Evolutionary conservation across 2,797 vertebrate species (phyloP).

Genomic region (Phalloptychus januarius): DNA sequence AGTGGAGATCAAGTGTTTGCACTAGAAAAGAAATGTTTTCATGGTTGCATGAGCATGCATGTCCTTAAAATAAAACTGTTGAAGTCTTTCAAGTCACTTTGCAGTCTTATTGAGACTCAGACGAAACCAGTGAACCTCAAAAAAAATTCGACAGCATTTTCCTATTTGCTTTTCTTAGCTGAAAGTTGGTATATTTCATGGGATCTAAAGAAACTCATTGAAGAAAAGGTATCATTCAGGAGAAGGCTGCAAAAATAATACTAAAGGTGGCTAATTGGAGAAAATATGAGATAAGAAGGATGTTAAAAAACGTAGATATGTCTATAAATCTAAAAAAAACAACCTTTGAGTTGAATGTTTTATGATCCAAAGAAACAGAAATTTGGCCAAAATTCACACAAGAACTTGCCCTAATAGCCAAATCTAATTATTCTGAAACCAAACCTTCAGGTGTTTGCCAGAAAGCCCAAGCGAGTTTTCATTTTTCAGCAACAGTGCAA

Average conservation of each 20-base stretch:
- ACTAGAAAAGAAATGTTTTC: not conserved
- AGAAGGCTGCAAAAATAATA: not conserved
- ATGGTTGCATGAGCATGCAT: not conserved
- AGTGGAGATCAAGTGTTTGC: not conserved
- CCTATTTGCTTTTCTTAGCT: not conserved
- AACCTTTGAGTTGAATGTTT: not conserved
- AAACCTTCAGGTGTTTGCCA: not conserved
- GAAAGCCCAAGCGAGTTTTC: too few species aligned
- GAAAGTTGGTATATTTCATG: not conserved
- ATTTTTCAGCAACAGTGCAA: not conserved
- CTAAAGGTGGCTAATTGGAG: not conserved
- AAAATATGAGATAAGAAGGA: not conserved
- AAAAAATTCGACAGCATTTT: not conserved
- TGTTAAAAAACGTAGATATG: not conserved
- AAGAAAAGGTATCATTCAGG: not conserved
- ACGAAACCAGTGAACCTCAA: not conserved
- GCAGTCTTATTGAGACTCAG: not conserved
- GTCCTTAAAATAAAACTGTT: not conserved
- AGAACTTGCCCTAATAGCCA: not conserved
- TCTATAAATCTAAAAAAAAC: not conserved
- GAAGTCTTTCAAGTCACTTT: not conserved
- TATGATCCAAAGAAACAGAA: not conserved
- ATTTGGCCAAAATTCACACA: not conserved
- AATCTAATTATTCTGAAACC: not conserved
- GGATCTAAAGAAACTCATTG: not conserved